These are phyloP conservation scores for Drosophila albomicans DNA, from an alignment of 1,140 invertebrate species.

Conservation along the genomic window DNA sequence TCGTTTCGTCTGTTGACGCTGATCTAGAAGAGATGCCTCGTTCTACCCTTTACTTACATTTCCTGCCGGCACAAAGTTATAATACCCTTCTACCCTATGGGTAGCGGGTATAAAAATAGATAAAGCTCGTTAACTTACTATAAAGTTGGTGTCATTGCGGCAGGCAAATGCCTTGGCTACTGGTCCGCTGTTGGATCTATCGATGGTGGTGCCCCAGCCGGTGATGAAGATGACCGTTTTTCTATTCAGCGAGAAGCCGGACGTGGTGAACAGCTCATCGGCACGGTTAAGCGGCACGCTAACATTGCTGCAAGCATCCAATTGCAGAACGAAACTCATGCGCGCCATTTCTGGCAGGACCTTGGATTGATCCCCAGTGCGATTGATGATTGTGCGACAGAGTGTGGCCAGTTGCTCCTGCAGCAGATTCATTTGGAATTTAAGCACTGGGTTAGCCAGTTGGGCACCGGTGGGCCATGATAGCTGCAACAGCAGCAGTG, in stretches of 20 bases:
- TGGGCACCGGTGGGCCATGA: background rate
- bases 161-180: conserved; percentile 55
- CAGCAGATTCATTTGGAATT: conserved; percentile 5
- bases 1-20: too few relatives aligned
- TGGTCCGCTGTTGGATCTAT: conserved; percentile 33
- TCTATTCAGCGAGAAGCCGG: conserved; percentile 24
- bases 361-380: conserved; percentile 16
- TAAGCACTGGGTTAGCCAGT: background rate
- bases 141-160: conserved; percentile 54
- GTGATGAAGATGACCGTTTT: conserved; percentile 54
- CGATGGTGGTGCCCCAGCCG: conserved; percentile 47
- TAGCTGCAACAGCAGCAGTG: background rate
- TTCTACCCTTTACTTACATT: too few relatives aligned
- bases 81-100: too few relatives aligned
- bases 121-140: conserved; percentile 41
- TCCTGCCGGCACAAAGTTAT: too few relatives aligned
- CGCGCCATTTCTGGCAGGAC: conserved; percentile 34
- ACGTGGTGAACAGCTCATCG: conserved; percentile 20
- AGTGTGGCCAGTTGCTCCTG: conserved; percentile 36
- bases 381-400: conserved; percentile 33
- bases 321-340: conserved; percentile 41
- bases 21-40: too few relatives aligned
- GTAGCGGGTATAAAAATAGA: too few relatives aligned
- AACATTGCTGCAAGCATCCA: conserved; percentile 38
- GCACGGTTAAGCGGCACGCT: conserved; percentile 31